Evolutionary conservation across 1,140 invertebrate genomes (phyloP).

Genomic region (Meloidogyne floridensis): DNA sequence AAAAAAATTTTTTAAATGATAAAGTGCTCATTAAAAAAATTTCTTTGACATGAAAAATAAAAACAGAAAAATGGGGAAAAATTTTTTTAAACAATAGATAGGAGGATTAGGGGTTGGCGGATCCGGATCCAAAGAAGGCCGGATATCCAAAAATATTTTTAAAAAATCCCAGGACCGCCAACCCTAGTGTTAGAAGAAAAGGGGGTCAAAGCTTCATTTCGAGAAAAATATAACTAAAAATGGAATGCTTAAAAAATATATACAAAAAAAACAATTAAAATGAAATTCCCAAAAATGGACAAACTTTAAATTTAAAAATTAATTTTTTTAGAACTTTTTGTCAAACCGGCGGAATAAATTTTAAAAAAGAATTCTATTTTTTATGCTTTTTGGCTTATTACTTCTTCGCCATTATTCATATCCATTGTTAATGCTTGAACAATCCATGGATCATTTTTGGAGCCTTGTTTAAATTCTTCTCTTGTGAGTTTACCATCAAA

Average conservation of each 20-base stretch:
- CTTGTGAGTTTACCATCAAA: constrained; percentile 68
- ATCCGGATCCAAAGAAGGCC: too few relatives aligned
- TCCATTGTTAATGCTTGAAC: constrained; percentile 57
- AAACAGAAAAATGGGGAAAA: too few relatives aligned
- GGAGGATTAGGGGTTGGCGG: too few relatives aligned
- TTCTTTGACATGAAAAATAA: too few relatives aligned
- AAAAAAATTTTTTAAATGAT: too few relatives aligned
- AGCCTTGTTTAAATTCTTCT: constrained; percentile 70
- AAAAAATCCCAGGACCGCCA: too few relatives aligned
- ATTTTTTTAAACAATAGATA: too few relatives aligned
- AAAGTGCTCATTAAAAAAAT: too few relatives aligned
- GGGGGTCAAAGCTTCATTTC: neutral
- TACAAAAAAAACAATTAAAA: neutral
- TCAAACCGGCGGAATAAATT: neutral
- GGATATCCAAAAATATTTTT: too few relatives aligned
- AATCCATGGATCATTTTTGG: constrained; percentile 70
- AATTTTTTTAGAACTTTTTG: neutral
- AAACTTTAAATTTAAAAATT: neutral
- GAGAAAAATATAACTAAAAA: neutral
- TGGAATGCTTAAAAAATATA: neutral
- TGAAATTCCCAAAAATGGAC: too few relatives aligned
- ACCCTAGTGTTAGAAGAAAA: too few relatives aligned
- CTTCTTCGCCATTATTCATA: constrained; percentile 21
- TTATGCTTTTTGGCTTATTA: neutral
- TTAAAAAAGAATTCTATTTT: neutral